Percentiles rank a stretch among this genome's conserved stretches.
Evolutionary conservation across 2,888 invertebrate species (phyloP).

Genomic region (Diplolepis rosae): DNA sequence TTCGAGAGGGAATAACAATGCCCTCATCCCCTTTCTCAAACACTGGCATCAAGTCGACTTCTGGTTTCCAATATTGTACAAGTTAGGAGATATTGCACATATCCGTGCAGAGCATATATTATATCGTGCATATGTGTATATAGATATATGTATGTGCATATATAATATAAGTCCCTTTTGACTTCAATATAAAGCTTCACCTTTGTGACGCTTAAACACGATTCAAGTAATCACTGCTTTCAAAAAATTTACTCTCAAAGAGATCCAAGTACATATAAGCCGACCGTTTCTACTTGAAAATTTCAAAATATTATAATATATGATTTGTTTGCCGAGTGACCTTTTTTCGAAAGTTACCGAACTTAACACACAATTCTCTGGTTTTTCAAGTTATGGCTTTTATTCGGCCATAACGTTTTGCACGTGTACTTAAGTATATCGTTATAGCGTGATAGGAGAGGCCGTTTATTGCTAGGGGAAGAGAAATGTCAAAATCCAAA

Average conservation of each 20-base stretch:
- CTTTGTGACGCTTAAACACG: conserved; percentile 32
- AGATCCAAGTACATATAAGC: too few species aligned
- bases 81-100: conserved; percentile 29
- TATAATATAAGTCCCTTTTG: conserved; percentile 32
- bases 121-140: too few species aligned
- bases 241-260: conserved; percentile 17
- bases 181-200: conserved; percentile 33
- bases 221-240: conserved; percentile 37
- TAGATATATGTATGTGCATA: too few species aligned
- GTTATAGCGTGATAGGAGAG: not conserved
- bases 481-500: conserved; percentile 17
- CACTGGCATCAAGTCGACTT: conserved; percentile 33
- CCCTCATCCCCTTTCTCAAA: conserved; percentile 40
- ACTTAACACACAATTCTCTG: not conserved
- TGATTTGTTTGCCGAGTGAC: conserved; percentile 18
- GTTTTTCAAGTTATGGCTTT: not conserved
- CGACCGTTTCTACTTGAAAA: not conserved
- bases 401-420: not conserved
- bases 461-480: conserved; percentile 17
- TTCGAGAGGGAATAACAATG: conserved; percentile 33
- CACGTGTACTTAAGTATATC: conserved; percentile 21
- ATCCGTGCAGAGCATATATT: conserved; percentile 33
- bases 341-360: not conserved
- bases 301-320: not conserved
- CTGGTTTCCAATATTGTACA: conserved; percentile 31